Evolutionary conservation across 1,140 invertebrate genomes (phyloP).

Genomic region (Trialeurodes vaporariorum): DNA sequence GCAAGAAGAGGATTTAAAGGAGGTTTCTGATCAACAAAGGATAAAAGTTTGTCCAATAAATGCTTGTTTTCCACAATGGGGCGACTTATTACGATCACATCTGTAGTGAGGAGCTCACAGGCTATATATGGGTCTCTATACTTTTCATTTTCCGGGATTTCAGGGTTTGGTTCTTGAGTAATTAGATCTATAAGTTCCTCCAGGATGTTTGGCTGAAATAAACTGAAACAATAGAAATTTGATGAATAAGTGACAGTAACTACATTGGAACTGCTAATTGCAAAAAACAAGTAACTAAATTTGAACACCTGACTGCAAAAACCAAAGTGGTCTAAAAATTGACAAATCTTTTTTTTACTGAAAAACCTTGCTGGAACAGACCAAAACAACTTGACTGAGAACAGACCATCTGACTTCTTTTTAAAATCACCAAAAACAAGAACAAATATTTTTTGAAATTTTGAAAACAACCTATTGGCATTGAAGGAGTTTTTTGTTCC

Average conservation of each 20-base stretch:
- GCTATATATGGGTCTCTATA: neutral
- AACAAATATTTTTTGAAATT: no score
- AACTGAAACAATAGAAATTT: neutral
- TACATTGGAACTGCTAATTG: neutral
- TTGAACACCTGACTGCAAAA: no score
- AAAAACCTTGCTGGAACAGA: no score
- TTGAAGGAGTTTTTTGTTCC: no score
- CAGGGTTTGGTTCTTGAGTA: neutral
- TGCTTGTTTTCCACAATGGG: slow-evolving; percentile 55
- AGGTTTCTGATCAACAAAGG: slow-evolving; percentile 72
- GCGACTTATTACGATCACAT: neutral
- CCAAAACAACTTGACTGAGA: no score
- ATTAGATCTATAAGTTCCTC: neutral
- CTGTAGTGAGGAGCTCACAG: neutral
- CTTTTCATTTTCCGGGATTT: neutral
- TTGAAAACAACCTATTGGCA: no score
- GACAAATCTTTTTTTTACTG: no score
- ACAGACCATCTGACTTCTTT: no score
- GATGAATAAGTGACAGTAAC: neutral
- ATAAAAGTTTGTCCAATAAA: slow-evolving; percentile 70
- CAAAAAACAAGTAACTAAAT: no score
- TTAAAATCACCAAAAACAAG: no score
- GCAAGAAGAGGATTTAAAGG: slow-evolving; percentile 86
- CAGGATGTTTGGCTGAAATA: neutral
- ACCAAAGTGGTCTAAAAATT: no score